Evolutionary conservation across 2,113 vertebrate species (phyloP).

Genomic region (Oreochromis tanganicae): DNA sequence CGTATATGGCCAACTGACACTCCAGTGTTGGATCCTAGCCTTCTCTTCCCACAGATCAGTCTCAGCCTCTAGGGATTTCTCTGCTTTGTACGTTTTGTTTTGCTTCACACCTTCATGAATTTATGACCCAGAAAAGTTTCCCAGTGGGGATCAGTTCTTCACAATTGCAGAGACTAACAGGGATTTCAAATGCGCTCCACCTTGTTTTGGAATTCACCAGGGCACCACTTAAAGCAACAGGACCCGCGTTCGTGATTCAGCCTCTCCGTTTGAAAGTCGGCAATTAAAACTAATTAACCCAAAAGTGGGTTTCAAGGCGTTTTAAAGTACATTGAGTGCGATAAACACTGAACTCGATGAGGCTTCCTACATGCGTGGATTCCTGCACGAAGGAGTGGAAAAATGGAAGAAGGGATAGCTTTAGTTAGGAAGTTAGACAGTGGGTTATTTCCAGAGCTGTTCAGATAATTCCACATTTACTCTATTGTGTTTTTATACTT

Average conservation of each 20-base stretch:
- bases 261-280: neutral
- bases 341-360: constrained; percentile 28
- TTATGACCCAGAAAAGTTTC: constrained; percentile 36
- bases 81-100: constrained; percentile 22
- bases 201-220: neutral
- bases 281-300: constrained; percentile 48
- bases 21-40: neutral
- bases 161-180: neutral
- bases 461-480: neutral
- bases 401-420: neutral
- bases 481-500: neutral
- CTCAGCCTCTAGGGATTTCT: constrained; percentile 7
- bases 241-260: neutral
- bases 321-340: constrained; percentile 36
- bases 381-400: neutral
- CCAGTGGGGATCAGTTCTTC: neutral
- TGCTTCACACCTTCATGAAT: constrained; percentile 22
- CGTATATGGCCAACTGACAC: constrained; percentile 45
- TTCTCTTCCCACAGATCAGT: neutral
- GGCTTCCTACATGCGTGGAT: neutral
- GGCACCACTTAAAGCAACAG: neutral
- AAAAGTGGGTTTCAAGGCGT: constrained; percentile 35
- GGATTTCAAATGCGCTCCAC: neutral
- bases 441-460: neutral
- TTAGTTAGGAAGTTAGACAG: neutral